phyloP scores from a whole-genome alignment of 2,113 vertebrate genomes.

The Actenoides hombroni region DNA sequence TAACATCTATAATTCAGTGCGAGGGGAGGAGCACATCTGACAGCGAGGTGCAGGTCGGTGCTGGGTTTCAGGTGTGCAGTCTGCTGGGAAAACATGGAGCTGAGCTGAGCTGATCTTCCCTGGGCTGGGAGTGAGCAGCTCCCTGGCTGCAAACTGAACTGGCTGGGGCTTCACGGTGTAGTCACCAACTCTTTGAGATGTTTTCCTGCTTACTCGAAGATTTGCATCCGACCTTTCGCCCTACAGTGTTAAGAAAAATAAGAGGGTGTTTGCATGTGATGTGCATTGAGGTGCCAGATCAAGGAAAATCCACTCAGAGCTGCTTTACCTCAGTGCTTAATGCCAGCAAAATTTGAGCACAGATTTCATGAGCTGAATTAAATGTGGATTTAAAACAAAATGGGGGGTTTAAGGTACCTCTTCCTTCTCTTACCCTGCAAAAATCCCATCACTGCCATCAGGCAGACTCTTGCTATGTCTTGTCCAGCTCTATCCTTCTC shows the following conservation, averaged over 20 bases:
- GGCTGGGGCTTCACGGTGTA: fast-evolving
- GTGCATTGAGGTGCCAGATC: not conserved
- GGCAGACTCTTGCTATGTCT: not conserved
- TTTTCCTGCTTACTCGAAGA: not conserved
- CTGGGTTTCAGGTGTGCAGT: not conserved
- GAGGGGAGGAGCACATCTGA: not conserved
- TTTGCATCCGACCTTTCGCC: not conserved
- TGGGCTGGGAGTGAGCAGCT: not conserved
- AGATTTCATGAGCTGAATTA: fast-evolving
- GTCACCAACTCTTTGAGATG: fast-evolving
- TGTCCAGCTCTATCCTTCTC: not conserved
- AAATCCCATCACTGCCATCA: fast-evolving
- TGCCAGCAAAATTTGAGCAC: not conserved
- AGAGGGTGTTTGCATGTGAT: fast-evolving
- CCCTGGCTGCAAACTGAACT: not conserved
- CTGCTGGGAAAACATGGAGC: not conserved
- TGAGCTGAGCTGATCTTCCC: not conserved
- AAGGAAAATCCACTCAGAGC: not conserved
- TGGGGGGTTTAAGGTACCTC: not conserved
- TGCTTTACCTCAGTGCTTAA: not conserved
- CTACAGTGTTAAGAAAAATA: fast-evolving
- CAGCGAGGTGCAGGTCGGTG: not conserved
- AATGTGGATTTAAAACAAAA: not conserved
- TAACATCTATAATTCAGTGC: constrained; percentile 58
- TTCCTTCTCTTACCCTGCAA: not conserved